Evolutionary conservation across 1,140 invertebrate genomes (phyloP), one percentile per base, ranked within the genome.

Genomic region (Megalopta genalis): DNA sequence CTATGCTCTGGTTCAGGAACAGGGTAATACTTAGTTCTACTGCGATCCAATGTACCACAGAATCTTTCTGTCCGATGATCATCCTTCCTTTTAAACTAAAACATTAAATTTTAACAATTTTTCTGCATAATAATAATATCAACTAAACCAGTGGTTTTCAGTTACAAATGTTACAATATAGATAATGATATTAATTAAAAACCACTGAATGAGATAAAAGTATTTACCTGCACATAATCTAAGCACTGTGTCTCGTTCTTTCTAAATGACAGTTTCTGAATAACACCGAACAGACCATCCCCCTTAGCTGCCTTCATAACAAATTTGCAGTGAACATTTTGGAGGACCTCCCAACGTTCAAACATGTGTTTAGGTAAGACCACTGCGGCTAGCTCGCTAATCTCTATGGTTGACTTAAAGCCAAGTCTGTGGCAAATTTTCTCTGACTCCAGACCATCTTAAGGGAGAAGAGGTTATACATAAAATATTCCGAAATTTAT

Each of bases 191-290:
- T 60, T 60, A 4, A 32, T 5, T 5, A 65, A 14, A 32, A 65
- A 65, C 6, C 16, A 12, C 32, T 18, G 32, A 25, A 18, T 57
- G 57, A 18, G 21, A 65, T 4, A n/a, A 18, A 18, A 32, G 4
- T 21, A 77, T 27, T 82, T 76, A 92, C 91, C 78, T 81, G 83
- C 39, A 92, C 77, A 62, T 89, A 91, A 81, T 92, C 91, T 18
- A 91, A 21, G 46, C 91, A 92, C 1, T 80, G 39, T 7, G 67
- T 81, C 9, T 71, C 84, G 59, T 88, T 87, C 10, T 59, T 74
- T 39, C 91, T 81, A 7, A 92, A 86, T 59, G 86, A 87, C 83
- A 91, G 87, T 49, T 78, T 88, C 59, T 92, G 90, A 32, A 92
- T 85, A 5, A 91, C 90, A n/a, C 85, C 90, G 27, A 91, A 90